Percentiles rank a stretch among this genome's conserved stretches.
These are phyloP conservation scores for Charanyca ferruginea DNA, from an alignment of 2,888 invertebrate species.

Conservation along the genomic window DNA sequence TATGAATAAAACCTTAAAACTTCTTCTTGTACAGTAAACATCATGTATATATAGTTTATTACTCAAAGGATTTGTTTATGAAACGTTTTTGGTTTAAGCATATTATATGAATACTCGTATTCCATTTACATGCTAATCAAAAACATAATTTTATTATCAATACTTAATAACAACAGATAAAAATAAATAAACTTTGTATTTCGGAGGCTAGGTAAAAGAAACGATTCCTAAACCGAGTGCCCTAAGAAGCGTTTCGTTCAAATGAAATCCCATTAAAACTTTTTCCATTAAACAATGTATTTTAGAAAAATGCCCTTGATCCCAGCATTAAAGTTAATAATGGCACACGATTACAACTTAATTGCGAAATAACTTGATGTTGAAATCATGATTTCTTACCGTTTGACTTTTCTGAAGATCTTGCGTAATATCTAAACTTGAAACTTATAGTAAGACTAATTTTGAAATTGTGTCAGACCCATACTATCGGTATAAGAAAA, in stretches of 20 bases:
- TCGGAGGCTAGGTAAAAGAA: constrained; percentile 65
- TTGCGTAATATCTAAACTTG: constrained; percentile 36
- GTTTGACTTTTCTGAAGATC: constrained; percentile 64
- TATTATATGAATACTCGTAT: too few relatives aligned
- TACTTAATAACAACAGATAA: constrained; percentile 21
- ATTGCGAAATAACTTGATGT: constrained; percentile 74
- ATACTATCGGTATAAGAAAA: neutral
- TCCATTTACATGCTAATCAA: too few relatives aligned
- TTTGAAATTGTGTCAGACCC: constrained; percentile 23
- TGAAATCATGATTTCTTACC: constrained; percentile 62
- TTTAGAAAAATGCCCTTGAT: constrained; percentile 83
- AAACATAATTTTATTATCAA: neutral
- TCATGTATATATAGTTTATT: too few relatives aligned
- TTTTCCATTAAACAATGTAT: constrained; percentile 88
- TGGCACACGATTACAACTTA: constrained; percentile 76
- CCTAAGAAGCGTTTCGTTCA: constrained; percentile 78
- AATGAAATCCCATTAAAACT: constrained; percentile 88
- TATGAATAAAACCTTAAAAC: too few relatives aligned
- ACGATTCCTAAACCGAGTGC: constrained; percentile 76
- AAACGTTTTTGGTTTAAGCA: too few relatives aligned
- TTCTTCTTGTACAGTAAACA: too few relatives aligned
- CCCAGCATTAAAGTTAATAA: constrained; percentile 80
- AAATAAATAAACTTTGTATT: constrained; percentile 11
- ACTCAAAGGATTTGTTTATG: too few relatives aligned
- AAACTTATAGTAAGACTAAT: constrained; percentile 26